phyloP scores from a whole-genome alignment of 2,113 vertebrate species.

The Sylvietta virens region DNA sequence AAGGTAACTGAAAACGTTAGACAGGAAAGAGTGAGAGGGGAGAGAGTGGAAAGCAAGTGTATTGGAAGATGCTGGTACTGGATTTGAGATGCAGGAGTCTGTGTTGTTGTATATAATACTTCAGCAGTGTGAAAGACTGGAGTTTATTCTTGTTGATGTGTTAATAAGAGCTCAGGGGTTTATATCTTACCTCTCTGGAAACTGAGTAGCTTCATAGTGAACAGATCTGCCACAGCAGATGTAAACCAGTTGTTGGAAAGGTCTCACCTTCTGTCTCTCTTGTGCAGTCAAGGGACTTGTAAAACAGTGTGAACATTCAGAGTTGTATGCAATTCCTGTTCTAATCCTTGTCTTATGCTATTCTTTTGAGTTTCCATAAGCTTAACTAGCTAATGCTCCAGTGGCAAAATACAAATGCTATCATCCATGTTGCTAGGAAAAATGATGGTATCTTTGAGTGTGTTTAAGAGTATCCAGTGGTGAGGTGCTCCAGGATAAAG shows the following conservation, averaged over 20 bases:
- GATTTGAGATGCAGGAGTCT: not conserved
- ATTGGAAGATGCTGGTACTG: not conserved
- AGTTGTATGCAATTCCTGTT: not conserved
- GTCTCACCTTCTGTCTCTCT: not conserved
- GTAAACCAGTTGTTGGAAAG: not conserved
- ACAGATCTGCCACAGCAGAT: not conserved
- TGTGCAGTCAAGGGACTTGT: not conserved
- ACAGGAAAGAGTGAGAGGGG: not conserved
- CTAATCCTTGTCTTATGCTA: not conserved
- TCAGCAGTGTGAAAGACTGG: not conserved
- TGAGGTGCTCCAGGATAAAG: not conserved
- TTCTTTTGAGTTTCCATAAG: not conserved
- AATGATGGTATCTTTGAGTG: not conserved
- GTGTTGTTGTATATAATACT: not conserved
- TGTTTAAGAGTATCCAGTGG: not conserved
- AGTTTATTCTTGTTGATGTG: not conserved
- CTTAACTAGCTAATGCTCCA: not conserved
- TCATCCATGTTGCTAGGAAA: not conserved
- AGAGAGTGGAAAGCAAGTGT: not conserved
- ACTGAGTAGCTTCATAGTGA: not conserved
- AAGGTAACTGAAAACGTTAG: not conserved
- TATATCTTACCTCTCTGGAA: not conserved
- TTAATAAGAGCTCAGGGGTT: not conserved
- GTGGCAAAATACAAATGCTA: not conserved
- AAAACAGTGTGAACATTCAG: not conserved